Base-by-base conservation (phyloP, 2,797 vertebrate genomes). In the Neomorphus geoffroyi region DNA sequence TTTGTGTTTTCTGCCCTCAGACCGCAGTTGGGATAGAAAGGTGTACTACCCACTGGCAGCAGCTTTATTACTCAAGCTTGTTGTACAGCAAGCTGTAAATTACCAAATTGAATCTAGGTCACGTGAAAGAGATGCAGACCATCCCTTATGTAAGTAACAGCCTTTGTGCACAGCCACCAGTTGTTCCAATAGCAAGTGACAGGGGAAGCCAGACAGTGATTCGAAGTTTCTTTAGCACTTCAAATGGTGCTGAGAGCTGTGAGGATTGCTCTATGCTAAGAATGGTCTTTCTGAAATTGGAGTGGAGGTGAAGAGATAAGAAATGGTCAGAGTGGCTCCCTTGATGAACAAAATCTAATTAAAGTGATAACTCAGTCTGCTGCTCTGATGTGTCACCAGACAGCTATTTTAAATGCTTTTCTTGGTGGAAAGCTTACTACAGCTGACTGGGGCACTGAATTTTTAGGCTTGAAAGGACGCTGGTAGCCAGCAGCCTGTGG, bases 111-210 rank as follows among this genome's bases (percentile, higher is more conserved):
- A 75, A 53, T 33, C n/a, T 14, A 86, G 28, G 51, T 74, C 57
- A 83, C 39, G 26, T 62, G 13, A 53, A 64, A 80, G 65, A 24
- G 18, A 6, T 0, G 2, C 10, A 14, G 64, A 32, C 28, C 4
- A 3, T 61, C 39, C 17, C 32, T 53, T 37, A 32, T 43, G 2
- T 65, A 51, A 24, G 27, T 16, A 28, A 57, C 39, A 75, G 19
- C n/a, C 14, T 61, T 43, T 17, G 5, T 65, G 53, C 32, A n/a
- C 46, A 75, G 46, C 11, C 18, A 6, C 14, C 2, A 2, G 16
- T 6, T 69, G 41, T 66, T 10, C 1, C 8, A 22, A 71, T 46
- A 46, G 21, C 24, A 30, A 0, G 3, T 0, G 14, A 12, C 7
- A 21, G n/a, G 11, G 30, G 57, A 57, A 82, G 69, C 46, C 70